A percentile compares a stretch with the other conserved stretches of the same genome.
These are phyloP conservation scores for Nyctalus aviator DNA, from an alignment of 2,797 vertebrate species.

Conservation along the genomic window DNA sequence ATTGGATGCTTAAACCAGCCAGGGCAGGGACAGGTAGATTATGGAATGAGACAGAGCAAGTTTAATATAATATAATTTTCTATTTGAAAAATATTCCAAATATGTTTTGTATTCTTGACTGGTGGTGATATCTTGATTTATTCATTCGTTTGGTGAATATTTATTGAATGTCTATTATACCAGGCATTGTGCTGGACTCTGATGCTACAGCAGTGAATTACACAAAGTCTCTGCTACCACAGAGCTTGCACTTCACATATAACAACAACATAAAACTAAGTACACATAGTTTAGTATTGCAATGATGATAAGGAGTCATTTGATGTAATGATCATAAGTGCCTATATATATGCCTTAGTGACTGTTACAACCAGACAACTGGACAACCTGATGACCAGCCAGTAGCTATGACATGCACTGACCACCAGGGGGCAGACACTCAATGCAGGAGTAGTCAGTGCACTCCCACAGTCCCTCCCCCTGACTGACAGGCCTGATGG, in stretches of 20 bases:
- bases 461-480: too few relatives aligned
- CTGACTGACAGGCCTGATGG: too few relatives aligned
- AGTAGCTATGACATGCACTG: too few relatives aligned
- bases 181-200: background rate
- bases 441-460: too few relatives aligned
- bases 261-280: constrained; percentile 31
- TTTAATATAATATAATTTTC: constrained; percentile 49
- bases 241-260: constrained; percentile 26
- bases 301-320: constrained; percentile 26
- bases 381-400: too few relatives aligned
- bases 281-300: background rate
- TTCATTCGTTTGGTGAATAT: constrained; percentile 15
- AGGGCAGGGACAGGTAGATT: background rate
- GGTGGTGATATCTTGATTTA: background rate
- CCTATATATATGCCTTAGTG: background rate
- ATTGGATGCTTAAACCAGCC: background rate
- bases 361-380: too few relatives aligned
- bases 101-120: background rate
- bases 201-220: background rate
- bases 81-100: background rate
- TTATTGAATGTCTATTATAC: background rate
- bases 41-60: background rate
- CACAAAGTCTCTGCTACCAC: constrained; percentile 28
- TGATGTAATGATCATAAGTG: constrained; percentile 2
- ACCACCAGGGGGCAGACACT: too few relatives aligned